These are phyloP conservation scores for Leucozona laternaria DNA, from an alignment of 2,888 invertebrate species.

Conservation along the genomic window DNA sequence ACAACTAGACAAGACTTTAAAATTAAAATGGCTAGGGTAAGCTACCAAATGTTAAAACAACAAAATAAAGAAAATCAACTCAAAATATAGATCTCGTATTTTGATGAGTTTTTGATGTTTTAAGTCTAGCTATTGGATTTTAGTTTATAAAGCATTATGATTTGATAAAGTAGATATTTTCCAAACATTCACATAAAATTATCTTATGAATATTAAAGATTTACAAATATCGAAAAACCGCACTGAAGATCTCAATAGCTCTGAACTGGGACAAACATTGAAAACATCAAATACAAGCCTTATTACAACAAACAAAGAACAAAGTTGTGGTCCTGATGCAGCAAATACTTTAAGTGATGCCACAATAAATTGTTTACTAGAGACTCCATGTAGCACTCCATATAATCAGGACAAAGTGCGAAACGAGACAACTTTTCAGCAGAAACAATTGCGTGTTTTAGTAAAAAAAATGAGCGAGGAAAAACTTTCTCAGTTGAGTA, in stretches of 20 bases:
- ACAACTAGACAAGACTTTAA: no score
- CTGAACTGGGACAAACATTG: background rate
- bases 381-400: constrained; percentile 68
- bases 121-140: no score
- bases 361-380: constrained; percentile 55
- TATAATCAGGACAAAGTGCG: constrained; percentile 18
- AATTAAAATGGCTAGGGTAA: no score
- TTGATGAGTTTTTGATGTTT: no score
- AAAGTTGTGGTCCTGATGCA: constrained; percentile 18
- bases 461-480: constrained; percentile 37
- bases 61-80: no score
- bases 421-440: background rate
- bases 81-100: no score
- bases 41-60: no score
- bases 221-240: background rate
- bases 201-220: background rate
- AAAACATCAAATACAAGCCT: constrained; percentile 22
- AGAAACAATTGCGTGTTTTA: constrained; percentile 51
- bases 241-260: background rate
- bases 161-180: background rate
- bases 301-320: constrained; percentile 55
- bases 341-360: constrained; percentile 53
- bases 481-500: constrained; percentile 7
- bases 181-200: background rate
- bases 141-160: background rate